Evolutionary conservation across 2,113 vertebrate genomes (phyloP).

Genomic region (Gymnorhina tibicen): DNA sequence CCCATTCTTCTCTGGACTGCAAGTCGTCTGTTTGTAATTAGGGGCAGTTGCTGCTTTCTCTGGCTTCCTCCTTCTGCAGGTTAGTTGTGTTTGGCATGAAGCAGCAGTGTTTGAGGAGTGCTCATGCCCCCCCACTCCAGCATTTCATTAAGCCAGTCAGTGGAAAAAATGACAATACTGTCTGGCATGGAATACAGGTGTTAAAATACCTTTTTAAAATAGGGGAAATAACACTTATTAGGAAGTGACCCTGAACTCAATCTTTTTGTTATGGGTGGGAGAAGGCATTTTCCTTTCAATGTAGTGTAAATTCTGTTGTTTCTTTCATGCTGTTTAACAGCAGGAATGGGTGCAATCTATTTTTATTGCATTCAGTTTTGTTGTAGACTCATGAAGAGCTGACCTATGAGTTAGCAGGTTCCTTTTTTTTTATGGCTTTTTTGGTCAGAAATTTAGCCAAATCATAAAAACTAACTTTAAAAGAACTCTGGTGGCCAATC

Average conservation of each 20-base stretch:
- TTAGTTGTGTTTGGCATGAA: constrained; percentile 70
- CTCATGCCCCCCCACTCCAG: not conserved
- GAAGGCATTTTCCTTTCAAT: constrained; percentile 37
- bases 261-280: constrained; percentile 50
- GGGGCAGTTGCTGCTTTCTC: constrained; percentile 53
- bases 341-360: constrained; percentile 33
- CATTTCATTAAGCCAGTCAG: constrained; percentile 40
- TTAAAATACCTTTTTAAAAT: constrained; percentile 73
- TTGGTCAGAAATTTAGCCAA: constrained; percentile 5
- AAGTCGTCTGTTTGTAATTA: constrained; percentile 68
- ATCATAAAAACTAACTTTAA: constrained; percentile 42
- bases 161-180: constrained; percentile 71
- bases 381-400: not conserved
- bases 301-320: constrained; percentile 46
- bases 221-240: constrained; percentile 72
- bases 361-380: constrained; percentile 48
- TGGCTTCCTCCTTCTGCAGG: constrained; percentile 55
- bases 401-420: constrained; percentile 27
- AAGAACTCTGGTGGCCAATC: constrained; percentile 7
- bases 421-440: not conserved
- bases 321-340: constrained; percentile 46
- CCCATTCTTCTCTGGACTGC: constrained; percentile 17
- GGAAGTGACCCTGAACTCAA: constrained; percentile 67
- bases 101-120: constrained; percentile 41
- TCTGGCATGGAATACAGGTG: constrained; percentile 66